A percentile compares a stretch with the other conserved stretches of the same genome.
Conservation (phyloP, 92 coral and sea anemone species). For the Zoanthus sociatus region DNA sequence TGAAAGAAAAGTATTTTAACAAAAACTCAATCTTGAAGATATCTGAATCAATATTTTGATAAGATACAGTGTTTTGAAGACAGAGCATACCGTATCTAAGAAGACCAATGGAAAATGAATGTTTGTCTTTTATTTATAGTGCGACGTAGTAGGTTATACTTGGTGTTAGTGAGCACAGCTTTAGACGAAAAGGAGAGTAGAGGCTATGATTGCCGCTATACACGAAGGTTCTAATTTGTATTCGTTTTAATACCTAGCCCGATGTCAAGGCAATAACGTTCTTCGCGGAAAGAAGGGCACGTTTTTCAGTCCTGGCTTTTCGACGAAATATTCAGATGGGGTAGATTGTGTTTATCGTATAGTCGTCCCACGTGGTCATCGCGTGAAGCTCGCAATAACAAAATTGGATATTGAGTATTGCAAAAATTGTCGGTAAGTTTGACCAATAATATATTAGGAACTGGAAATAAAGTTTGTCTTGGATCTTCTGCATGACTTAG, state of each 20-base stretch:
- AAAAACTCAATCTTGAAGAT: neutral
- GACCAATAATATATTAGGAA: too few species aligned
- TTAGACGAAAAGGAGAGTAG: too few species aligned
- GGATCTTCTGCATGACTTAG: too few species aligned
- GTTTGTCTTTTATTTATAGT: neutral
- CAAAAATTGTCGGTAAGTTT: constrained; percentile 1
- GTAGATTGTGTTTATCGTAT: constrained; percentile 30
- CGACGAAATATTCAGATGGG: constrained; percentile 5
- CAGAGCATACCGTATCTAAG: neutral
- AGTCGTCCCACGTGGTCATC: constrained; percentile 37
- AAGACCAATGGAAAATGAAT: neutral
- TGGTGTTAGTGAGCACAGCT: too few species aligned
- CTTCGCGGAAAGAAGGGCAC: constrained; percentile 34
- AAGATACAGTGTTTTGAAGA: neutral
- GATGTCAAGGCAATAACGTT: constrained; percentile 20
- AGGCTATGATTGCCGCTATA: too few species aligned
- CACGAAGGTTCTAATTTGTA: neutral
- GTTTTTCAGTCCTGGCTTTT: constrained; percentile 26
- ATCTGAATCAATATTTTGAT: neutral
- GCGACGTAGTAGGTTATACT: neutral
- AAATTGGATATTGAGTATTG: constrained; percentile 24
- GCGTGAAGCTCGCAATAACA: constrained; percentile 27
- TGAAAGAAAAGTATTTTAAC: neutral
- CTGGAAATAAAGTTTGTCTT: too few species aligned
- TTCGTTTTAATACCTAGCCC: constrained; percentile 9